Base-by-base conservation (phyloP, 2,113 vertebrate species). In the Oncorhynchus gorbuscha region DNA sequence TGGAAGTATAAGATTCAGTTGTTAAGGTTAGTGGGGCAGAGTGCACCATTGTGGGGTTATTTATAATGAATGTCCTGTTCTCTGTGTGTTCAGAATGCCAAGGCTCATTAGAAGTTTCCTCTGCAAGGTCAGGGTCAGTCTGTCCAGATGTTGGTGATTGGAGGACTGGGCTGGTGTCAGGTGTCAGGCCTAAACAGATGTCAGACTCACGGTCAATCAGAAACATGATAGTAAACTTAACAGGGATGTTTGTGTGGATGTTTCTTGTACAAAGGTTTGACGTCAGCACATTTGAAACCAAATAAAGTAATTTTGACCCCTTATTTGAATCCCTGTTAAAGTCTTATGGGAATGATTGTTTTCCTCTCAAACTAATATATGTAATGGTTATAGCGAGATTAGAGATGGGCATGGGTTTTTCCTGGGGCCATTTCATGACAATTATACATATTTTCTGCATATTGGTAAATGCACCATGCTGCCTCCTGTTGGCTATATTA, bases 31-130 rank as follows among this genome's bases (percentile, higher is more conserved):
- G 32, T 59, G 48, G 16, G 14, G 32, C 30, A 30, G 8, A 24
- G 79, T 81, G 73, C 68, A 5, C 24, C 26, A 62, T 39, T 81
- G 74, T 49, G 69, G 2, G 66, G 75, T 85, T 89, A 85, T 89
- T 91, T 90, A 89, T 87, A 88, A 83, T 70, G 62, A 88, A 83
- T 70, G 62, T 80, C 81, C 76, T 80, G 83, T 74, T 58, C 75
- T 72, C 71, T 67, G 79, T 74, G 83, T 80, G 72, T 81, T 76
- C 67, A 79, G 83, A 32, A 75, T 80, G 85, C 76, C 72, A 72
- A 77, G 77, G 85, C 83, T 88, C 86, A 84, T 90, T 90, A 85
- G 78, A 83, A 73, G 76, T 80, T 90, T 90, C 82, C 85, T 87
- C 75, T 70, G 70, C 76, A 78, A 76, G 86, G 77, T 87, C 74